These are phyloP conservation scores for Rhincodon typus DNA, from an alignment of 2,797 vertebrate species.

Conservation along the genomic window DNA sequence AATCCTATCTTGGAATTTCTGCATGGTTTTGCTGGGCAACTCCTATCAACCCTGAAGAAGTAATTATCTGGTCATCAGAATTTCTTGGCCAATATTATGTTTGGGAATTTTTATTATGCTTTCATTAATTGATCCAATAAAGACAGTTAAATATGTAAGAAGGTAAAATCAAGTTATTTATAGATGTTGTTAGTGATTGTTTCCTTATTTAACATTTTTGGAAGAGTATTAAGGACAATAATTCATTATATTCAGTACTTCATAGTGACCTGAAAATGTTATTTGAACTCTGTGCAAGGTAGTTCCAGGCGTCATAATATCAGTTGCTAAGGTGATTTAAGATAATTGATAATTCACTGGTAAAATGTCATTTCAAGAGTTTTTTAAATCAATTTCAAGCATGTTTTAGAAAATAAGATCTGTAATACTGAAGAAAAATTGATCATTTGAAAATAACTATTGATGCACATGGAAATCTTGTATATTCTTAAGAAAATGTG, in stretches of 20 bases:
- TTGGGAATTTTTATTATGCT: background rate
- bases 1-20: no score
- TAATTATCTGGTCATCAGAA: no score
- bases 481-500: background rate
- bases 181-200: background rate
- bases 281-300: background rate
- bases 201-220: background rate
- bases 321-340: background rate
- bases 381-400: background rate
- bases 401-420: background rate
- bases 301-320: background rate
- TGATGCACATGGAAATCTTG: background rate
- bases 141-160: background rate
- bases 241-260: background rate
- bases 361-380: background rate
- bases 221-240: background rate
- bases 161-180: background rate
- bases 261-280: no score
- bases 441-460: background rate
- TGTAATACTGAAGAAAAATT: background rate
- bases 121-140: background rate
- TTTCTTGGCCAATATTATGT: background rate
- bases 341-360: background rate
- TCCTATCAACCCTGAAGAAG: no score
- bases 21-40: no score